Conservation (phyloP, 2,797 vertebrate species). For the Craterocephalus amniculus region DNA sequence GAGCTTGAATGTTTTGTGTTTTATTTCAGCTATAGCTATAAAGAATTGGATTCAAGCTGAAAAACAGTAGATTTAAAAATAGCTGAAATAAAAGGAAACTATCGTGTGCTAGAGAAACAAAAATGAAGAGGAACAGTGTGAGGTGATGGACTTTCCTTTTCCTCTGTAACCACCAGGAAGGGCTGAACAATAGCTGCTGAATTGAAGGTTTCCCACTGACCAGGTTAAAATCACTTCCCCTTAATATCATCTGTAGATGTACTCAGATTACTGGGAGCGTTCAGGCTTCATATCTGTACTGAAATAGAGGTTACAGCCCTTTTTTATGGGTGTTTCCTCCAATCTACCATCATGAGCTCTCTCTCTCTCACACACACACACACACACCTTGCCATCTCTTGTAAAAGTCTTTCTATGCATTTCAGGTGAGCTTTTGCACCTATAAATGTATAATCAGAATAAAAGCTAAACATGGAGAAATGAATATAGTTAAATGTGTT, state of each 20-base stretch:
- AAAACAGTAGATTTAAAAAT: background rate
- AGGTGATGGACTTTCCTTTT: slow-evolving; percentile 37
- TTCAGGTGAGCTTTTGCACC: background rate
- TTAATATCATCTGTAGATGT: slow-evolving; percentile 13
- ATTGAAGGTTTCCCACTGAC: slow-evolving; percentile 45
- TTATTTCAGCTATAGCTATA: too few relatives aligned
- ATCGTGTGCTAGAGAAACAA: background rate
- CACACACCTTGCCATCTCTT: background rate
- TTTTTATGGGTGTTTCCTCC: slow-evolving; percentile 18
- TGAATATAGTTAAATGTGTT: background rate
- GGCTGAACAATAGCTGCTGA: slow-evolving; percentile 58
- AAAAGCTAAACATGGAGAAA: background rate
- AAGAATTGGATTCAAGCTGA: too few relatives aligned
- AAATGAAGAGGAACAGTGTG: slow-evolving; percentile 12
- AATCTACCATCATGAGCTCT: background rate
- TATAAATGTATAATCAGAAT: background rate
- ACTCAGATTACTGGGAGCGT: slow-evolving; percentile 15
- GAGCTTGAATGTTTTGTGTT: too few relatives aligned
- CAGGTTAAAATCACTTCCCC: slow-evolving; percentile 51
- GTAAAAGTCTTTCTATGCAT: background rate
- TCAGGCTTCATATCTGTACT: slow-evolving; percentile 13
- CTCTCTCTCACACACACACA: background rate
- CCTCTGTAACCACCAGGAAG: slow-evolving; percentile 57
- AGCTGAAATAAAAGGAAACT: background rate
- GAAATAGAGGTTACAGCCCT: slow-evolving; percentile 19